A percentile compares a stretch with the other conserved stretches of the same genome.
Conservation (phyloP, 2,113 vertebrate species). For the Syrrhaptes paradoxus region DNA sequence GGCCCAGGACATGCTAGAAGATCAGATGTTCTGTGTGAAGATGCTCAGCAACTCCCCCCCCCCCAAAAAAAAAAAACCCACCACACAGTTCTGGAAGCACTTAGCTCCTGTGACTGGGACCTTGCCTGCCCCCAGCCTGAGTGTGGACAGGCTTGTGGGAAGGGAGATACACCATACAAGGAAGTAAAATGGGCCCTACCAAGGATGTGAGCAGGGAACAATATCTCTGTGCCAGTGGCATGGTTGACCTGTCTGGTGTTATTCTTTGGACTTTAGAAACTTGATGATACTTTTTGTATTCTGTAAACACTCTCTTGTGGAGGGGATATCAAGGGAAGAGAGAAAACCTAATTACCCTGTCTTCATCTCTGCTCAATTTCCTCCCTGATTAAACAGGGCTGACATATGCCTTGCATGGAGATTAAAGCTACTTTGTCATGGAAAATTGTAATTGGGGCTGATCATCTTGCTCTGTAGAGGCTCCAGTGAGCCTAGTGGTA, state of each 20-base stretch:
- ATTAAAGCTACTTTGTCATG: neutral
- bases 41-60: neutral
- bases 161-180: neutral
- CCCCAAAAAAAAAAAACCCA: neutral
- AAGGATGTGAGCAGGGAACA: neutral
- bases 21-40: neutral
- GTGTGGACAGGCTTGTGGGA: neutral
- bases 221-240: neutral
- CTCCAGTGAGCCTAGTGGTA: neutral
- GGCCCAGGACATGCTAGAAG: neutral
- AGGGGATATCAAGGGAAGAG: neutral
- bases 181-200: neutral
- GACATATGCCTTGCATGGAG: neutral
- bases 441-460: neutral
- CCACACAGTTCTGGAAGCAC: neutral
- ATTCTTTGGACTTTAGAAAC: neutral
- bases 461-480: neutral
- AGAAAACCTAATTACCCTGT: neutral
- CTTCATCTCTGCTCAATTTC: slow-evolving; percentile 10
- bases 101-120: neutral
- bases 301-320: neutral
- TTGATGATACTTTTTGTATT: neutral
- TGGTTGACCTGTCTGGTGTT: neutral
- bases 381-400: neutral
- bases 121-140: neutral